Base-by-base conservation (phyloP, 2,113 vertebrate genomes). In the Chelonoidis abingdonii region DNA sequence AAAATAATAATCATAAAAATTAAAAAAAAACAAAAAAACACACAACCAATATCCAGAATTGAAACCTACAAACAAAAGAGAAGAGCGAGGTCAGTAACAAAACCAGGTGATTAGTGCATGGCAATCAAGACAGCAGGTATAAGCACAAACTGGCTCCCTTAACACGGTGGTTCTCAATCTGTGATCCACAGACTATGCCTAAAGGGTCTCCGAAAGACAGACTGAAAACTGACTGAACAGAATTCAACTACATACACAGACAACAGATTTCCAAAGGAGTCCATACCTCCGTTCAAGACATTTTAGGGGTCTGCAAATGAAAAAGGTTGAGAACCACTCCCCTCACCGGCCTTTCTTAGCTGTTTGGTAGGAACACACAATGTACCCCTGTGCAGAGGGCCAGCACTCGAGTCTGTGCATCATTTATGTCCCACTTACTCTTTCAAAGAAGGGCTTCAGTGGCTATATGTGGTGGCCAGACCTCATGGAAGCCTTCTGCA, bases 1-100 rank as follows among this genome's bases (percentile, higher is more conserved):
- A 97, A 90, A 94, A 87, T 5, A 91, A 91, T 6, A 93, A 86
- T 85, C 53, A 76, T 6, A 89, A 86, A 22, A 76, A 84, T 80
- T 89, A 89, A 90, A 53, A 10, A 92, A 79, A 38, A 35, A n/a
- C n/a, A 92, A 88, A 87, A 38, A 35, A 92, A 88, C 86, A 92
- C 89, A 95, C 94, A 95, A 95, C 69, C 91, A 95, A 87, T 97
- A 97, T 98, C 94, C 98, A 97, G 97, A 97, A 94, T 96, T 86
- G 96, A 96, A 89, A 98, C 96, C 98, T 98, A 95, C 11, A 98
- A 98, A 97, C 6, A 84, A 97, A 93, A 92, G 89, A 89, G 86
- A 95, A 53, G 69, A 94, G 93, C n/a, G n/a, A 6, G 7, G 53
- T 97, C 95, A 97, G 94, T 92, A 54, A 93, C 95, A 85, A 44